phyloP scores from a whole-genome alignment of 2,797 vertebrate species.

The Streptopelia turtur region DNA sequence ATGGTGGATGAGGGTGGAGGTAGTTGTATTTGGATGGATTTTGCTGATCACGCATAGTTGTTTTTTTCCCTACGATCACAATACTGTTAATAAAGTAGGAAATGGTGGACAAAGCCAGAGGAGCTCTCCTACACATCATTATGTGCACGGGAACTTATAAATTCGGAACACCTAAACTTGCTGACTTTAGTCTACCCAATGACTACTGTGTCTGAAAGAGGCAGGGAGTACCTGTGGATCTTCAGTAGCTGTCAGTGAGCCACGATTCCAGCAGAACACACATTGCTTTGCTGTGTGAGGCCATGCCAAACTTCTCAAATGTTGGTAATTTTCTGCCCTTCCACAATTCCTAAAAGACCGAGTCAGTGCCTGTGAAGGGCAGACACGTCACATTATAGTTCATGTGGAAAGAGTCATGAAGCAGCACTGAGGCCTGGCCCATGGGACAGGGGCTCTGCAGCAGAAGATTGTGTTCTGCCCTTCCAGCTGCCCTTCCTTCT shows the following conservation, averaged over 20 bases:
- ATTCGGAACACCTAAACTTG: not conserved
- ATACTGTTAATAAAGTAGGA: not conserved
- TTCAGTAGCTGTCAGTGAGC: not conserved
- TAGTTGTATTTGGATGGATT: not conserved
- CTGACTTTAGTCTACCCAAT: not conserved
- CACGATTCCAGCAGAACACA: not conserved
- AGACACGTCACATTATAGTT: not conserved
- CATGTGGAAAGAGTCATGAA: not conserved
- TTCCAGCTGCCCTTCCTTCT: not conserved
- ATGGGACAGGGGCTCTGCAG: accelerated
- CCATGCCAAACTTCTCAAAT: not conserved
- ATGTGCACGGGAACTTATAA: not conserved
- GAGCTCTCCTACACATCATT: not conserved
- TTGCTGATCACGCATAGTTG: not conserved
- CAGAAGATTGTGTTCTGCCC: not conserved
- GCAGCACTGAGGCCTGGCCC: not conserved
- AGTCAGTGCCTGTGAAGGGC: not conserved
- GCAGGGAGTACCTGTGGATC: not conserved
- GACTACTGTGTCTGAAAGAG: not conserved
- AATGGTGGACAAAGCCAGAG: not conserved
- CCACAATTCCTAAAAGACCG: not conserved
- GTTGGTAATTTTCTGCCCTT: not conserved
- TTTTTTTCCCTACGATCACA: not conserved
- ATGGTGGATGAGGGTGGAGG: not conserved
- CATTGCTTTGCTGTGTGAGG: not conserved